These are phyloP conservation scores for Trinectes maculatus DNA, from an alignment of 2,113 vertebrate species.

Conservation along the genomic window DNA sequence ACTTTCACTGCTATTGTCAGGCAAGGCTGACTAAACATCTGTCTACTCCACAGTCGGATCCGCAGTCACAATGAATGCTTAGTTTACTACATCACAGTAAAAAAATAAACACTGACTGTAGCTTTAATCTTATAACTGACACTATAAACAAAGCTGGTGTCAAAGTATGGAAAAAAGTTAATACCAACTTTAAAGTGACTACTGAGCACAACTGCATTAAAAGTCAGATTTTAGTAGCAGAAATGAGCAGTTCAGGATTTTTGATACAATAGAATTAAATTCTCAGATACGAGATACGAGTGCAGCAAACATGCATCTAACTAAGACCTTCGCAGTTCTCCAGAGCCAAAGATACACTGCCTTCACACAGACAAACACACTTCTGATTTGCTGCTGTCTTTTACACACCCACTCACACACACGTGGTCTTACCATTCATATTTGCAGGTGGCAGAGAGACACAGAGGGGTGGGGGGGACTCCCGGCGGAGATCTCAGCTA, in stretches of 20 bases:
- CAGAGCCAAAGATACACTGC: slow-evolving; percentile 19
- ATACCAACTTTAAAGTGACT: neutral
- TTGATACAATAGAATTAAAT: no score
- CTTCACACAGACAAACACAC: slow-evolving; percentile 4
- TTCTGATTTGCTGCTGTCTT: neutral
- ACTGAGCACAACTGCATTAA: neutral
- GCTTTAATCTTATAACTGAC: neutral
- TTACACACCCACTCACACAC: slow-evolving; percentile 20
- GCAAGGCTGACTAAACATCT: slow-evolving; percentile 6
- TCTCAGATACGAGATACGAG: no score
- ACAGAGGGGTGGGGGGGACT: slow-evolving; percentile 50
- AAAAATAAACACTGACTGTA: no score
- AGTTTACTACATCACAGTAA: no score
- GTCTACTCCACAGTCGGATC: neutral
- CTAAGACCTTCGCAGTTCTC: slow-evolving; percentile 6
- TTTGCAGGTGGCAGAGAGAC: slow-evolving; percentile 54
- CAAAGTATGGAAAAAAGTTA: neutral
- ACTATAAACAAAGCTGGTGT: neutral
- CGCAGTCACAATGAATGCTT: neutral
- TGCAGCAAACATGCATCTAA: neutral
- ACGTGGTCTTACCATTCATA: slow-evolving; percentile 76
- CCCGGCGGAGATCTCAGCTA: slow-evolving; percentile 64
- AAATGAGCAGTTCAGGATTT: neutral
- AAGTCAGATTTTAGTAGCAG: neutral
- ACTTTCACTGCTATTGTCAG: slow-evolving; percentile 20